These are phyloP conservation scores for Zeugodacus cucurbitae DNA, from an alignment of 1,140 invertebrate genomes.

Conservation along the genomic window DNA sequence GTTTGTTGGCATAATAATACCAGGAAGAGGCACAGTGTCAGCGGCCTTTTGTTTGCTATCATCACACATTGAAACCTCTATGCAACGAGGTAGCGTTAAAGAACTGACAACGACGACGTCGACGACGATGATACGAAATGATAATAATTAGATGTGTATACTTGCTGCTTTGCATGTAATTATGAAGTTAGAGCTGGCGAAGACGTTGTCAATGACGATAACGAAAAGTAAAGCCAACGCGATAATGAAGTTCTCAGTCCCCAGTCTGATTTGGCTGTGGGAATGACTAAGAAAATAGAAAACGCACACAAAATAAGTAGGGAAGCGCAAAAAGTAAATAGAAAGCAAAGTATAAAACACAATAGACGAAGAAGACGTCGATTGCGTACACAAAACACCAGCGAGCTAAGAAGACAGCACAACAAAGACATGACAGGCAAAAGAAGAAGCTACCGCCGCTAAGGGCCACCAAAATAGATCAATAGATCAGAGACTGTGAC, in stretches of 20 bases:
- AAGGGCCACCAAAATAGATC: conserved; percentile 8
- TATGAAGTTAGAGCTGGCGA: not conserved
- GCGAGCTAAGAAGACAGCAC: not conserved
- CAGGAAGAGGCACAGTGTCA: conserved; percentile 28
- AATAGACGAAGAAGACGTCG: conserved; percentile 10
- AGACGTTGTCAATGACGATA: not conserved
- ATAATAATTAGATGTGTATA: not conserved
- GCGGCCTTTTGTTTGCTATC: conserved; percentile 31
- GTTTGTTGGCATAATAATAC: conserved; percentile 29
- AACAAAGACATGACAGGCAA: not conserved
- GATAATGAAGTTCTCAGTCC: conserved; percentile 10
- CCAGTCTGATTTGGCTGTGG: not conserved
- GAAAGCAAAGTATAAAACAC: not conserved
- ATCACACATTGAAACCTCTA: not conserved
- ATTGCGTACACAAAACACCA: not conserved
- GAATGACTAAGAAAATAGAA: not conserved
- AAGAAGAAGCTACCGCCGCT: not conserved
- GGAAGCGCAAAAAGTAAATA: not conserved
- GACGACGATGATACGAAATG: not conserved
- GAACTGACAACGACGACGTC: not conserved
- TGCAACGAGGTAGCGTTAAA: not conserved
- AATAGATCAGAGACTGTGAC: conserved; percentile 19
- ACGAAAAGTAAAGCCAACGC: not conserved
- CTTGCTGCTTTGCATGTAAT: not conserved
- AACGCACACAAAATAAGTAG: not conserved